Percentiles rank a stretch among this genome's conserved stretches.
phyloP scores from a whole-genome alignment of 2,888 invertebrate genomes.

The Cantharis rustica region DNA sequence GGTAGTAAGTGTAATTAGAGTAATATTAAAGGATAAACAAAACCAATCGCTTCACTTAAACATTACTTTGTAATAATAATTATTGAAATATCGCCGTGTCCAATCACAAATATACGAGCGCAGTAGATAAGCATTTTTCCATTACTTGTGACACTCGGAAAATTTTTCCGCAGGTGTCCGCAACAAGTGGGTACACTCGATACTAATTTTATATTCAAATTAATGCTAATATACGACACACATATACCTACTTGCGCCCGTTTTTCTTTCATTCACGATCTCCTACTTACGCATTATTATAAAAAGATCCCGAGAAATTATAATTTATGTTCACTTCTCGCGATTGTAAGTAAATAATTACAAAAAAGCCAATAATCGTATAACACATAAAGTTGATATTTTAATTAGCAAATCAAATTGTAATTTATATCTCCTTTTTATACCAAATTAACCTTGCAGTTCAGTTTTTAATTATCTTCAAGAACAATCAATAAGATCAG shows the following conservation, averaged over 20 bases:
- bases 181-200: not conserved
- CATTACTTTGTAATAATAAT: not conserved
- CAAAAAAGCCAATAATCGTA: not conserved
- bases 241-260: not conserved
- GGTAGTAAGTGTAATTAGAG: not conserved
- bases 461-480: constrained; percentile 14
- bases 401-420: not conserved
- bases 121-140: not conserved
- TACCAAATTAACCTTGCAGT: constrained; percentile 7
- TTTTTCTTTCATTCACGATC: not conserved
- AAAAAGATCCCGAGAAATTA: not conserved
- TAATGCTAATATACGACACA: not conserved
- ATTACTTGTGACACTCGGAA: not conserved
- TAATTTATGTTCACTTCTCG: not conserved
- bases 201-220: not conserved
- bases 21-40: not conserved
- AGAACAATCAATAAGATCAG: constrained; percentile 13
- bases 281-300: not conserved
- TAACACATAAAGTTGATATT: not conserved
- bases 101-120: not conserved
- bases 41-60: not conserved
- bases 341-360: not conserved
- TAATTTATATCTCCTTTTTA: not conserved
- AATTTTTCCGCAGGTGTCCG: not conserved
- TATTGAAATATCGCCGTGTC: not conserved